Base-by-base conservation (phyloP, 2,888 invertebrate species). In the Papilio elwesi region DNA sequence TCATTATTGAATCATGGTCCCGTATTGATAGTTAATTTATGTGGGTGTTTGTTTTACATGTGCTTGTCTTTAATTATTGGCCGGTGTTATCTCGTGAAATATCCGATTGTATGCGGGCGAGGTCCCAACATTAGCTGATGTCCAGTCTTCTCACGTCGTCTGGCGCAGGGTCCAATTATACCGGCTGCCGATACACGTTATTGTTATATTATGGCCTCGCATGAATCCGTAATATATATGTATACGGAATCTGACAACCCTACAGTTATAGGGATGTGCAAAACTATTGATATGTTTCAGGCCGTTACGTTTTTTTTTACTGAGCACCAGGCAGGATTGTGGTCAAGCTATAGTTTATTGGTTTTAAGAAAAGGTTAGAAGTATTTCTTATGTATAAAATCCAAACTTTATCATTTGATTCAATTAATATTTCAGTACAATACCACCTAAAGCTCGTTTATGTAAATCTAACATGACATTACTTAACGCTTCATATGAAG, bases 81-180 rank as follows among this genome's bases (percentile, higher is more conserved):
- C 84, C 84, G 86, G 91, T 90, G 91, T 87, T 92, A 93, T 92
- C 92, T 91, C 87, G 92, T 87, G 88, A 92, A 91, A 93, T 91
- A 91, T 91, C 89, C 88, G 90, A 92, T 92, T 82, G 82, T 81
- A 82, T 86, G 84, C 76, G 83, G 82, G 78, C 79, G 82, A 81
- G 84, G 83, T 81, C 82, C 82, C 80, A 79, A 87, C 89, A 89
- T 90, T 87, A 88, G 87, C 82, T 87, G 85, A 88, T 91, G 89
- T 86, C 82, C 85, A 92, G 91, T 91, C 92, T 86, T 85, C 89
- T 92, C 92, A 92, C 92, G 92, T 92, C 90, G 90, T 85, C 82
- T 79, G 83, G 82, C 81, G 83, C 82, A 81, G 82, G 84, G 86
- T 88, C 87, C 92, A 93, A 92, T 92, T 93, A 93, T 85, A 84